Percentiles rank a stretch among this genome's conserved stretches.
phyloP scores from a whole-genome alignment of 2,888 invertebrate species.

The Encarsia formosa region DNA sequence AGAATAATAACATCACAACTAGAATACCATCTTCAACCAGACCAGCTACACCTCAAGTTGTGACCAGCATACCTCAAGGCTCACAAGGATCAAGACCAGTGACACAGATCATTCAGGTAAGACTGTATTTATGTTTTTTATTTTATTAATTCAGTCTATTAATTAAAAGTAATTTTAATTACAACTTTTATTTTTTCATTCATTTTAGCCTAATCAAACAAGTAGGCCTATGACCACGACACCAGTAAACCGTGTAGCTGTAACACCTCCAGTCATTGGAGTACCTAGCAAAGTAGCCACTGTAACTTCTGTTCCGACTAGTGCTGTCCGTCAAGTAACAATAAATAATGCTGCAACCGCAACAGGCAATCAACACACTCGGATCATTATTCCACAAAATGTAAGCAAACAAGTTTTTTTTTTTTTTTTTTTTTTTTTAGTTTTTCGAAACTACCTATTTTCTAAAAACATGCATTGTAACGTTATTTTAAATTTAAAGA shows the following conservation, averaged over 20 bases:
- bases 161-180: neutral
- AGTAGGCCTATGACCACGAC: constrained; percentile 39
- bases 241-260: constrained; percentile 45
- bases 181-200: neutral
- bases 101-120: constrained; percentile 43
- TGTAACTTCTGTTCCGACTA: constrained; percentile 43
- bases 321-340: constrained; percentile 42
- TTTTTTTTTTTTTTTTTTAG: too few species aligned
- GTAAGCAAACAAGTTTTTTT: too few species aligned
- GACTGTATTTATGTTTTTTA: neutral
- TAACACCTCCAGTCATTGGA: constrained; percentile 44
- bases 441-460: too few species aligned
- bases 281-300: constrained; percentile 42
- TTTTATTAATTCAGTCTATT: neutral
- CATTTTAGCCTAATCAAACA: constrained; percentile 40
- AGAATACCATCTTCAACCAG: constrained; percentile 42
- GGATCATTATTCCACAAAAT: constrained; percentile 46
- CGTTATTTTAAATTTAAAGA: neutral
- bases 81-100: constrained; percentile 39
- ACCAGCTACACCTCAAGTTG: constrained; percentile 40
- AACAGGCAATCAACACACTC: constrained; percentile 41
- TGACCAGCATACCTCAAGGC: constrained; percentile 35
- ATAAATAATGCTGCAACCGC: constrained; percentile 37
- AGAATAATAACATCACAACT: constrained; percentile 38
- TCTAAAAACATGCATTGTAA: neutral